phyloP scores from a whole-genome alignment of 2,797 vertebrate genomes.

The Chelonia mydas region DNA sequence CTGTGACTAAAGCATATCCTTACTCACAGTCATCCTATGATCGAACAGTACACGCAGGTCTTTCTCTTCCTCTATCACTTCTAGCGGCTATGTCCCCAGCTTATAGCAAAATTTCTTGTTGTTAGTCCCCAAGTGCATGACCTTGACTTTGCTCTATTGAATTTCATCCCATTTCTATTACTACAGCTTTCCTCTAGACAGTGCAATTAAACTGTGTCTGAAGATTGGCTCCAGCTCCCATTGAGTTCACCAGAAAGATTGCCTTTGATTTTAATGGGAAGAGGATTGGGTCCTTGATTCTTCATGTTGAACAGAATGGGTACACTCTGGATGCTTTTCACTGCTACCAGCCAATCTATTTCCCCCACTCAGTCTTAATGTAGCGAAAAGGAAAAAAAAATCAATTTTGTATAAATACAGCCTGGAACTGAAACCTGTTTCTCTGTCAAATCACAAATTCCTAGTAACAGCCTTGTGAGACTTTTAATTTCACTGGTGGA shows the following conservation, averaged over 20 bases:
- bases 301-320: background rate
- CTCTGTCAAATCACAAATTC: constrained; percentile 53
- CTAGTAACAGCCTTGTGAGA: constrained; percentile 37
- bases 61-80: background rate
- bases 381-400: constrained; percentile 13
- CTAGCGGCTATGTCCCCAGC: background rate
- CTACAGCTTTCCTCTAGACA: background rate
- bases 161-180: background rate
- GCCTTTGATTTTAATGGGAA: constrained; percentile 14
- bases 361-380: background rate
- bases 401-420: constrained; percentile 19
- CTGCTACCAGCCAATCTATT: background rate
- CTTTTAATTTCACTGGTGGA: constrained; percentile 73
- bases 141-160: background rate
- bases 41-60: background rate
- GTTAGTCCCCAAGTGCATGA: background rate
- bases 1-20: background rate
- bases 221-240: background rate
- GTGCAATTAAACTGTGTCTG: background rate
- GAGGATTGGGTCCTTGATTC: background rate
- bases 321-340: constrained; percentile 12
- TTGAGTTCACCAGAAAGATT: constrained; percentile 1
- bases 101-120: background rate
- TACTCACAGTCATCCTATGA: background rate
- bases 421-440: constrained; percentile 23